Base-by-base conservation (phyloP, 2,113 vertebrate genomes). In the Bubo blakistoni region DNA sequence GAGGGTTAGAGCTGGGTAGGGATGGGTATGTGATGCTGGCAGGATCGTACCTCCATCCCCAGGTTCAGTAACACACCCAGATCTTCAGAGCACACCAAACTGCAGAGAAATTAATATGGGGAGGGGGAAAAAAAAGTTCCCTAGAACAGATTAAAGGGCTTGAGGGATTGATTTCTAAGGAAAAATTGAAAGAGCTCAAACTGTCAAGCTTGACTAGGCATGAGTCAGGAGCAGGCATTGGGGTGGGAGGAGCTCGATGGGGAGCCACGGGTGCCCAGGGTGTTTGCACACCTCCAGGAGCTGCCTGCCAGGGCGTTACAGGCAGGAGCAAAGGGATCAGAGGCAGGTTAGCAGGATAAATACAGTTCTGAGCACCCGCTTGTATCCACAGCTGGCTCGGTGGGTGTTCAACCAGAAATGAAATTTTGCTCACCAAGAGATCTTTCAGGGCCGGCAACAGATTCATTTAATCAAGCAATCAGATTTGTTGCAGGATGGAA, bases 381-480 rank as follows among this genome's bases (percentile, higher is more conserved):
- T 16, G 11, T 46, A 49, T 55, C 34, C 3, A 11, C 55, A 61
- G 25, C 78, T 57, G 72, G 62, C 66, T 91, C 0, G 0, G 47
- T 63, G 73, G 55, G 57, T 83, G 81, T 91, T 88, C 87, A 30
- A 79, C 90, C 67, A 93, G 90, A 93, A 95, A 90, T 36, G 74
- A 94, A 92, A 80, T 72, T 76, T 85, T 95, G 66, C 58, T 92
- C 69, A 40, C 66, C 1, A 6, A 81, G 87, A 91, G 78, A 88
- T 76, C 52, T 42, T 92, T 84, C 9, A 5, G 76, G 82, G 52
- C 63, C 0, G 4, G 73, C 91, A 74, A 87, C 69, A 81, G 65
- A 95, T 90, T 92, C 81, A 87, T 95, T 94, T 95, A 91, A 92
- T 66, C 77, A 86, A 63, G 83, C 49, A n/a, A 69, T 61, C 86